Conservation (phyloP, 1,140 invertebrate species). For the Oryctes rhinoceros region DNA sequence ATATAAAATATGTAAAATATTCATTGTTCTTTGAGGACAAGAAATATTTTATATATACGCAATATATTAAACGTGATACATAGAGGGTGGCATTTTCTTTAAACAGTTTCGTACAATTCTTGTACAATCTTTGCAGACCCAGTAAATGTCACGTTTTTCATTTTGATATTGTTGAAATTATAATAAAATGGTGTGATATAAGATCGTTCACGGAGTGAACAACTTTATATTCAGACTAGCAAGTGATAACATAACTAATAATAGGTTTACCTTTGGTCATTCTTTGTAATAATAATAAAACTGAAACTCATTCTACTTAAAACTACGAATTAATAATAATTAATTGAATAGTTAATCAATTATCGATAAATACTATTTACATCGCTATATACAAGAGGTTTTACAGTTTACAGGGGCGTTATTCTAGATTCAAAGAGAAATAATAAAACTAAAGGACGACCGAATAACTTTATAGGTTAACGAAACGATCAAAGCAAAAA, state of each 20-base stretch:
- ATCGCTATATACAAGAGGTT: constrained; percentile 50
- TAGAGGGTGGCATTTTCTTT: not conserved
- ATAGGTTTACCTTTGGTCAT: constrained; percentile 56
- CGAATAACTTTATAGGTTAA: not conserved
- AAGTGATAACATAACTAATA: constrained; percentile 34
- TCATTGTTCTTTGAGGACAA: constrained; percentile 37
- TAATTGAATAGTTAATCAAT: constrained; percentile 46
- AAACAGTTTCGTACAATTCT: constrained; percentile 4
- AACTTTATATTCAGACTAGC: constrained; percentile 45
- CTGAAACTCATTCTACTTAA: constrained; percentile 51
- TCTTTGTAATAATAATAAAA: constrained; percentile 31
- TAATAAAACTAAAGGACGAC: not conserved
- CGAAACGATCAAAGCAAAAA: constrained; percentile 48
- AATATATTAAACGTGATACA: not conserved
- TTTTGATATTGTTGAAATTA: not conserved
- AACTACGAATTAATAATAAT: constrained; percentile 43
- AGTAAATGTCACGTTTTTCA: not conserved
- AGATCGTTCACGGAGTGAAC: constrained; percentile 2
- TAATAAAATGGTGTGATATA: constrained; percentile 15
- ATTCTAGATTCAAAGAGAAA: constrained; percentile 30
- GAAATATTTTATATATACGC: constrained; percentile 35
- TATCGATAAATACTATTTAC: constrained; percentile 52
- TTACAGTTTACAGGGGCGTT: constrained; percentile 59
- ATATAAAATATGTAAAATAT: constrained; percentile 36
- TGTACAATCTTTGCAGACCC: not conserved